Conservation (phyloP, 1,140 invertebrate species). For the Pteromalus puparum region DNA sequence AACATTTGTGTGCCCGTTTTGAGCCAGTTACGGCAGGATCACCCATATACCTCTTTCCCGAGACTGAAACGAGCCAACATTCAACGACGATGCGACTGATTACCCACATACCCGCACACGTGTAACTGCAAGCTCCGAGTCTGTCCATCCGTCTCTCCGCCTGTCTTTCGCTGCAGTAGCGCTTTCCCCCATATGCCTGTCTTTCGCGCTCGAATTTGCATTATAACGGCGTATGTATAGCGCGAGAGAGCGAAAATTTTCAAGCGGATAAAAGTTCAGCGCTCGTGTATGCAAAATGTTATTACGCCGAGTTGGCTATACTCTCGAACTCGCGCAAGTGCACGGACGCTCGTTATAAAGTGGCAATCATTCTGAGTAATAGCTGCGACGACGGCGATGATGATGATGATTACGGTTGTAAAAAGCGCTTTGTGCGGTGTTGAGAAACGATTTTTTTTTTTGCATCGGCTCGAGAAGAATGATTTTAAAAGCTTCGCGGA, state of each 20-base stretch:
- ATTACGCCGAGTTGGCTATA: background rate
- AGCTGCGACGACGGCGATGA: background rate
- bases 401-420: background rate
- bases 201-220: constrained; percentile 23
- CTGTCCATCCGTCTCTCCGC: background rate
- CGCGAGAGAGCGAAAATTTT: background rate
- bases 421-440: background rate
- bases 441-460: background rate
- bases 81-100: constrained; percentile 47
- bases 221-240: background rate
- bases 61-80: constrained; percentile 50
- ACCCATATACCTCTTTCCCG: no score
- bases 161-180: background rate
- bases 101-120: constrained; percentile 36
- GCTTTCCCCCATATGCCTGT: constrained; percentile 4
- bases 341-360: constrained; percentile 8
- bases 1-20: no score
- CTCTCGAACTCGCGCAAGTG: background rate
- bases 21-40: no score
- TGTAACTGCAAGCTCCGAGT: background rate
- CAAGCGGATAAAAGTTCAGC: background rate
- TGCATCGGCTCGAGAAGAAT: background rate
- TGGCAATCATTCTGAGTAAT: constrained; percentile 8
- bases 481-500: background rate
- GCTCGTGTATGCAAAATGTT: background rate